Conservation (phyloP, 2,113 vertebrate species). For the Eleginops maclovinus region DNA sequence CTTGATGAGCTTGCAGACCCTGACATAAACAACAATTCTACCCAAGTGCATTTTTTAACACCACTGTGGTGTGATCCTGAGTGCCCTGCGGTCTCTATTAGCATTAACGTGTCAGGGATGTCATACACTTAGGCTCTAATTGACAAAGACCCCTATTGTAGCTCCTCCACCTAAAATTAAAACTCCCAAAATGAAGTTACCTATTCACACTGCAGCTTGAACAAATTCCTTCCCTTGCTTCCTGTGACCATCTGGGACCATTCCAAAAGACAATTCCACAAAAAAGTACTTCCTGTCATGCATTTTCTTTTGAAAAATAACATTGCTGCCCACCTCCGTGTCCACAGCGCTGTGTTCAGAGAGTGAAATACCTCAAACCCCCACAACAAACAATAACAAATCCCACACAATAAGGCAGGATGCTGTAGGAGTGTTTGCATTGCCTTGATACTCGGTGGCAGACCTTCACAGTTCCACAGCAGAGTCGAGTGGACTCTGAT, state of each 20-base stretch:
- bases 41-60: conserved; percentile 39
- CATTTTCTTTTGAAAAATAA: conserved; percentile 36
- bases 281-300: neutral
- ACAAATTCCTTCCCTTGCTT: neutral
- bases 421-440: conserved; percentile 69
- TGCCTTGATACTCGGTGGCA: conserved; percentile 57
- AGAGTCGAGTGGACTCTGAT: conserved; percentile 46
- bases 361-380: conserved; percentile 51
- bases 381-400: conserved; percentile 71
- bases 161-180: conserved; percentile 1
- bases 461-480: conserved; percentile 49
- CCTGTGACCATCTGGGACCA: conserved; percentile 11
- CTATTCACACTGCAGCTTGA: conserved; percentile 32
- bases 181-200: conserved; percentile 13
- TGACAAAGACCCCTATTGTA: conserved; percentile 16
- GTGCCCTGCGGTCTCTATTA: conserved; percentile 24
- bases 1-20: conserved; percentile 25
- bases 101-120: conserved; percentile 48
- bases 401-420: conserved; percentile 69
- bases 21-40: conserved; percentile 19
- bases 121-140: conserved; percentile 59
- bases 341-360: conserved; percentile 28
- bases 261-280: conserved; percentile 3
- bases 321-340: conserved; percentile 19
- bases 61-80: conserved; percentile 7